Base-by-base conservation (phyloP, 2,113 vertebrate species). In the Xiphophorus hellerii region DNA sequence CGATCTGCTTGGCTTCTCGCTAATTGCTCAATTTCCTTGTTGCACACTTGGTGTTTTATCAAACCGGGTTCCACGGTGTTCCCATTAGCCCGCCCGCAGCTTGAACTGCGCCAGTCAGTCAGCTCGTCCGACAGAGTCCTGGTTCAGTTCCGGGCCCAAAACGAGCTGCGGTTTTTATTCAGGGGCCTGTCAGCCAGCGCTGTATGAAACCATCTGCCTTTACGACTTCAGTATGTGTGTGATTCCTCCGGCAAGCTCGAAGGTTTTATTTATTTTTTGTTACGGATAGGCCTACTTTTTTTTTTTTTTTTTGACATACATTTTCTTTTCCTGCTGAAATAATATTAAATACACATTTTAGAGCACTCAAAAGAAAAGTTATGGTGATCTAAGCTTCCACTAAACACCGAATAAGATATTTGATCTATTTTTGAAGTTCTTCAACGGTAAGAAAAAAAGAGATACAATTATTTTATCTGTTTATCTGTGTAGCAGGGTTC, bases 1-100 rank as follows among this genome's bases (percentile, higher is more conserved):
- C 64, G 91, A 88, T 88, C 78, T 90, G 86, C 90, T 86, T 84
- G 82, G 76, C 77, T 87, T 87, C 82, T 84, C 70, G 67, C 83
- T 92, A 93, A 92, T 92, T 92, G 92, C 88, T 87, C 79, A 35
- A 83, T 90, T 89, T 90, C 82, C 63, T 83, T 48, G 51, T 82
- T 1, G 60, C 89, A 80, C 80, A 82, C 90, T 86, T 89, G 86
- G 84, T 87, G 76, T 90, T 88, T 88, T 89, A 89, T 92, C 89
- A 75, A 81, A 74, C 66, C 1, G 70, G 77, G 42, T 88, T 84
- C 64, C 80, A 37, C 75, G 74, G 81, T 87, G 86, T 89, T 84
- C 80, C 81, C 68, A 82, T 90, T 86, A 87, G 87, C 48, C 79
- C 82, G 78, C 76, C 86, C 79, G 84, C 51, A 0, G 86, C 75